Evolutionary conservation across 1,140 invertebrate genomes (phyloP).

Genomic region (Tetranychus cinnabarinus): DNA sequence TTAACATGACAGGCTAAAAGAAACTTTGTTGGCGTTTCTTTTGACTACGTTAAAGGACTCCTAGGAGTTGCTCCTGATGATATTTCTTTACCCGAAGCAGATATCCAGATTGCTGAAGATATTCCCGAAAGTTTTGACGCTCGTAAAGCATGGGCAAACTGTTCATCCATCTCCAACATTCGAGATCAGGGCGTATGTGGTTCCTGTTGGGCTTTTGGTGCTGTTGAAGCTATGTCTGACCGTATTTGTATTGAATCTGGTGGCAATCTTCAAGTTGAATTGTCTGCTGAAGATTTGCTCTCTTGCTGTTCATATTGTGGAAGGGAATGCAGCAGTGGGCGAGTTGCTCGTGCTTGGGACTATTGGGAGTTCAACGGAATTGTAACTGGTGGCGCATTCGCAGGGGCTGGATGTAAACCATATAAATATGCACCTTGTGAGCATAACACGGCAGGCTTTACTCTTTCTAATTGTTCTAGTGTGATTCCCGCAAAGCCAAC

Average conservation of each 20-base stretch:
- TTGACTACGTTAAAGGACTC: not conserved
- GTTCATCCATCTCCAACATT: slow-evolving; percentile 50
- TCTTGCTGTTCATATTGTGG: slow-evolving; percentile 39
- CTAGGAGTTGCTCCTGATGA: not conserved
- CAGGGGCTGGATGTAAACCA: slow-evolving; percentile 43
- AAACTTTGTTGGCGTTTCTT: not conserved
- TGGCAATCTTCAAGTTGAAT: slow-evolving; percentile 18
- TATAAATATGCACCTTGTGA: slow-evolving; percentile 66
- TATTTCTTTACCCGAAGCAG: not conserved
- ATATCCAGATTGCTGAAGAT: slow-evolving; percentile 14
- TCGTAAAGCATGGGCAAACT: slow-evolving; percentile 52
- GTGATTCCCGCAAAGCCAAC: slow-evolving; percentile 39
- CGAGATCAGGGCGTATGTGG: slow-evolving; percentile 45
- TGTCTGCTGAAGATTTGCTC: slow-evolving; percentile 8
- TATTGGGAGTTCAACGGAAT: slow-evolving; percentile 22
- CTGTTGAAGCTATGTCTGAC: slow-evolving; percentile 21
- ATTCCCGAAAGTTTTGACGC: slow-evolving; percentile 59
- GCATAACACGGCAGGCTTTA: slow-evolving; percentile 55
- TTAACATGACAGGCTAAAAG: not conserved
- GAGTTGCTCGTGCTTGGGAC: slow-evolving; percentile 22
- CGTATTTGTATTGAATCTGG: slow-evolving; percentile 40
- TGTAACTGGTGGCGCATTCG: slow-evolving; percentile 59
- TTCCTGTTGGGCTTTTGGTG: slow-evolving; percentile 9
- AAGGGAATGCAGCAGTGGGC: slow-evolving; percentile 22
- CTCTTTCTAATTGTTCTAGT: slow-evolving; percentile 32